Evolutionary conservation across 2,113 vertebrate genomes (phyloP), one percentile per base, ranked within the genome.

Genomic region (Bostrychus sinensis): DNA sequence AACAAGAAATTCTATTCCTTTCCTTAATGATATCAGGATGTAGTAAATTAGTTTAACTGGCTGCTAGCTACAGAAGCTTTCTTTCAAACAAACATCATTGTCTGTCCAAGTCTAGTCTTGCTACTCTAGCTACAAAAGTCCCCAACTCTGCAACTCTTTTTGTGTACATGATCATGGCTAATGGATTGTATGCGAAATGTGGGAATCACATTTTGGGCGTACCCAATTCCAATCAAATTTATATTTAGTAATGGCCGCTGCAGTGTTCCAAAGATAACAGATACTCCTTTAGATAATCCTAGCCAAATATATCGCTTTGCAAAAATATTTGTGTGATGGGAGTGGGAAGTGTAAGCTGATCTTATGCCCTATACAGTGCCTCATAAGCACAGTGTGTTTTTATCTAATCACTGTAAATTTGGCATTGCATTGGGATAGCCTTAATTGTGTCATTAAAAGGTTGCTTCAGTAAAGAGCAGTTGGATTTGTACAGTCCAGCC

Each of bases 381-480:
- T n/a, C n/a, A n/a, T n/a, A n/a, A n/a, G n/a, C n/a, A n/a, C n/a
- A n/a, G n/a, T n/a, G n/a, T n/a, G n/a, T n/a, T 8, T 12, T 11
- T 26, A 12, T 26, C 5, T 12, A 25, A 13, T 26, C 16, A 5
- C n/a, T 7, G 39, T n/a, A n/a, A n/a, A 7, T 41, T 45, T 23
- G 6, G 16, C 7, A 14, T 48, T 14, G 45, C 22, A 48, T 7
- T 25, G 45, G 2, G 13, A 4, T 48, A 7, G 45, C 5, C 45
- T 22, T 51, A 39, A 48, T 73, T 66, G 43, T 54, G 53, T 66
- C 56, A 20, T 46, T 53, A 73, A 77, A 45, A 16, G 20, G 23
- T n/a, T 54, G 34, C 66, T 75, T 67, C 30, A 64, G 26, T 41
- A 50, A 63, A 32, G 22, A 62, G 32, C 43, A 1, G 60, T 13